These are phyloP conservation scores for Aphelenchoides bicaudatus DNA, from an alignment of 2,888 invertebrate genomes.

Conservation along the genomic window DNA sequence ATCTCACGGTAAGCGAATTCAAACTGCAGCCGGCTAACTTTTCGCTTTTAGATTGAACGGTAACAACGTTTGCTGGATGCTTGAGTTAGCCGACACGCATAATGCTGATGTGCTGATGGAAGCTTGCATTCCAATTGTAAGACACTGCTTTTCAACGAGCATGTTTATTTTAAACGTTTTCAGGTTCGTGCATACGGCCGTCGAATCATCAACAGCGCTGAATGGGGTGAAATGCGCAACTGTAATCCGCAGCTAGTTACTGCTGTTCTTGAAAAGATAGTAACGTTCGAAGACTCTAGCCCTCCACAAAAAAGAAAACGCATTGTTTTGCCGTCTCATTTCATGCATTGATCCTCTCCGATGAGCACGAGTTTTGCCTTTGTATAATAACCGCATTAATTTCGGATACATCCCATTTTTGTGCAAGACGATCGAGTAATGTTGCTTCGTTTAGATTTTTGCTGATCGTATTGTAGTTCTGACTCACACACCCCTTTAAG, in stretches of 20 bases:
- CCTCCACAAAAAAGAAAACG: slow-evolving; percentile 11
- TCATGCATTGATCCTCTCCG: too few species aligned
- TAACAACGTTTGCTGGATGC: slow-evolving; percentile 49
- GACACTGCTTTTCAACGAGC: neutral
- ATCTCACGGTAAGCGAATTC: slow-evolving; percentile 28
- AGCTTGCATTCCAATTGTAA: slow-evolving; percentile 46
- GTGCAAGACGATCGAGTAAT: too few species aligned
- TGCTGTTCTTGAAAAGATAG: slow-evolving; percentile 49
- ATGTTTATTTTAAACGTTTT: neutral
- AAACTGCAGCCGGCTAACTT: neutral
- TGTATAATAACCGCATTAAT: too few species aligned
- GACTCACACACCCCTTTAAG: too few species aligned
- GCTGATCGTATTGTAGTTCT: too few species aligned
- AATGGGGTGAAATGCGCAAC: slow-evolving; percentile 84
- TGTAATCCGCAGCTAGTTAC: slow-evolving; percentile 65
- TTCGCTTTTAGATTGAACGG: slow-evolving; percentile 33
- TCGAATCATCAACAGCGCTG: slow-evolving; percentile 38
- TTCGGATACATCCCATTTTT: too few species aligned
- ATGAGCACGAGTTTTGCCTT: too few species aligned
- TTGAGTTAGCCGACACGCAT: slow-evolving; percentile 49
- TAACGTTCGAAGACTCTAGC: slow-evolving; percentile 22
- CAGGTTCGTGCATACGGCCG: slow-evolving; percentile 35
- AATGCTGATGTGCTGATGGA: slow-evolving; percentile 47
- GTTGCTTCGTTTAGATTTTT: too few species aligned
- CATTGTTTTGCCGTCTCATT: too few species aligned